These are phyloP conservation scores for Oncorhynchus mykiss DNA, from an alignment of 2,113 vertebrate genomes.

Conservation along the genomic window DNA sequence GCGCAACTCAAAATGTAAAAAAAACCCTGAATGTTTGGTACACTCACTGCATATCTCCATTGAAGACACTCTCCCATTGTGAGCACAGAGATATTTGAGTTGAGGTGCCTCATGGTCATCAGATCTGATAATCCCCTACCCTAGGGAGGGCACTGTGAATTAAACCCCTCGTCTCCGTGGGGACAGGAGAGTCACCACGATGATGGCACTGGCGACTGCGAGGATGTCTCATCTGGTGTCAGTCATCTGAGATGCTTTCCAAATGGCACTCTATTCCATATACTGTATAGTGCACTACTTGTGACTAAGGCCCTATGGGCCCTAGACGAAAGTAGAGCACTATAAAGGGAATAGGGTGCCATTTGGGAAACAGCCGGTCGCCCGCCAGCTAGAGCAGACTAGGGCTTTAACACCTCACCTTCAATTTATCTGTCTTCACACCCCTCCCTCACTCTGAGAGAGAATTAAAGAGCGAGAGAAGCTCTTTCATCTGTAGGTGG, in stretches of 20 bases:
- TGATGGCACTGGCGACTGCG: not conserved
- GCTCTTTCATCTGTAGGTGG: not conserved
- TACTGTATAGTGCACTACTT: too few species aligned
- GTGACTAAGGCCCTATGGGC: too few species aligned
- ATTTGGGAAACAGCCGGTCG: not conserved
- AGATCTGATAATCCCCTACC: not conserved
- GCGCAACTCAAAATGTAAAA: too few species aligned
- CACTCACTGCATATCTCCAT: not conserved
- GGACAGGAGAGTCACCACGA: not conserved
- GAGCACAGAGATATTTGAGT: constrained; percentile 1
- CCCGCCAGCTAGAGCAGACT: not conserved
- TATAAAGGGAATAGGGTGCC: too few species aligned
- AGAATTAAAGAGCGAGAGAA: not conserved
- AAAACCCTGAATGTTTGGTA: too few species aligned
- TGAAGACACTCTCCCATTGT: not conserved
- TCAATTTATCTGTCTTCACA: not conserved
- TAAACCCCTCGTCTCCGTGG: not conserved
- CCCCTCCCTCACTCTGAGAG: not conserved
- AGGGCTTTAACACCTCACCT: not conserved
- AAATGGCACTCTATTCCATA: too few species aligned
- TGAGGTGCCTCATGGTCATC: not conserved
- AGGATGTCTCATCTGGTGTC: not conserved
- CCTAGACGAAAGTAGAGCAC: too few species aligned
- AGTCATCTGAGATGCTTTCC: not conserved
- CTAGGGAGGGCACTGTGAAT: not conserved